Evolutionary conservation across 2,797 vertebrate genomes (phyloP), one percentile per base, ranked within the genome.

Genomic region (Melanotaenia parkinsoni): DNA sequence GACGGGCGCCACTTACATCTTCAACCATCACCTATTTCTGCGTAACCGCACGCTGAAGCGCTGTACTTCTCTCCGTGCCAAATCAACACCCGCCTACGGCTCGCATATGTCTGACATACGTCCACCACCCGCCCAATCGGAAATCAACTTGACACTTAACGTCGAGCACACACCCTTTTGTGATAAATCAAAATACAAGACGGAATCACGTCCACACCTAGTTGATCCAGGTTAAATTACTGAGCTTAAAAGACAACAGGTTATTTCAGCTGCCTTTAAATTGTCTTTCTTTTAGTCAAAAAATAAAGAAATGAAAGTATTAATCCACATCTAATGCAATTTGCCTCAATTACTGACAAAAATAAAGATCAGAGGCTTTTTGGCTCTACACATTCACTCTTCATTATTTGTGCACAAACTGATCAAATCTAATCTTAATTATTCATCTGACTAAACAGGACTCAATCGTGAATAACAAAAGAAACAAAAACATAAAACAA

Each of bases 41-140:
- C 59, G 68, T 78, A 74, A 83, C 81, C 83, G 76, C 86, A 72
- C 82, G 62, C 82, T 62, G 77, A 82, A 73, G 86, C 86, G 83
- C 88, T 74, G 75, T 86, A 58, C 89, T 86, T 87, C 79, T 75
- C 72, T 75, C 81, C 71, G 75, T 57, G 58, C 38, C 87, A 89
- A 82, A 89, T 86, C 80, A 80, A 84, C 90, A 93, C 91, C 91
- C 92, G 89, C 94, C 94, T 92, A 90, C 90, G 78, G 83, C 84
- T 90, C 84, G 82, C 89, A 91, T 90, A 89, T 92, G 92, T 90
- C 87, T 86, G 88, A 90, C 93, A 93, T 84, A 86, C 89, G 89
- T 93, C 84, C 86, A 75, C 74, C 77, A 76, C 38, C 88, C 86
- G 56, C 78, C 91, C 91, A 85, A 87, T 90, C 80, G 72, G 78